Conservation (phyloP, 2,888 invertebrate species). For the Lucinisca nassula region DNA sequence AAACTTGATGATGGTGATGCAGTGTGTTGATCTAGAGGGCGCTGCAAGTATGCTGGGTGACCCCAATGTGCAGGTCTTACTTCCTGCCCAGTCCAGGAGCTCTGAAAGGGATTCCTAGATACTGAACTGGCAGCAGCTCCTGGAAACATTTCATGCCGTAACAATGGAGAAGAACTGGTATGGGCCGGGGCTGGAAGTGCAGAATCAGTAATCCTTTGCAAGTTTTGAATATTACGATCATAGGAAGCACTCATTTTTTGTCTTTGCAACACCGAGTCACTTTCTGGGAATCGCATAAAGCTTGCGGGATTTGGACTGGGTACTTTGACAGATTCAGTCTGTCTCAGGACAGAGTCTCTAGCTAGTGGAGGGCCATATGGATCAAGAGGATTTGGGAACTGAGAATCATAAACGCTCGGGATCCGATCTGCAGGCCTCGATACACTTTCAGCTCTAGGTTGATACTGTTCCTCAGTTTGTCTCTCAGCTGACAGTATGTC, state of each 20-base stretch:
- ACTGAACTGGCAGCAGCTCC: conserved; percentile 78
- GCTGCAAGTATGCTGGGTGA: conserved; percentile 81
- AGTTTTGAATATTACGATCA: conserved; percentile 77
- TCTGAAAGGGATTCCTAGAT: conserved; percentile 83
- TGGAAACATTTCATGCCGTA: conserved; percentile 81
- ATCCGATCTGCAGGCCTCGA: conserved; percentile 70
- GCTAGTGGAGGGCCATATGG: conserved; percentile 66
- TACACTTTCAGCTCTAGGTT: conserved; percentile 63
- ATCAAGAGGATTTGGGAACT: conserved; percentile 57
- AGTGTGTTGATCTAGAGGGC: conserved; percentile 76
- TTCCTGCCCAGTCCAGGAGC: conserved; percentile 82
- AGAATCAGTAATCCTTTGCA: conserved; percentile 81
- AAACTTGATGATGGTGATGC: conserved; percentile 78
- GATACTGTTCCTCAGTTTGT: conserved; percentile 74
- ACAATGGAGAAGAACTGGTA: conserved; percentile 75
- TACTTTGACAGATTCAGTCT: conserved; percentile 62
- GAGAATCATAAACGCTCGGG: conserved; percentile 67
- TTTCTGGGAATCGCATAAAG: conserved; percentile 81
- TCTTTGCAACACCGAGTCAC: conserved; percentile 82
- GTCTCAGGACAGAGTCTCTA: conserved; percentile 67
- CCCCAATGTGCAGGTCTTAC: conserved; percentile 82
- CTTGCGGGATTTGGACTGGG: conserved; percentile 65
- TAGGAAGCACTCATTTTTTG: conserved; percentile 81
- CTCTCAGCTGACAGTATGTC: conserved; percentile 79
- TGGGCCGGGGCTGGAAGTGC: conserved; percentile 72